Conservation (phyloP, 2,113 vertebrate genomes). For the Mustela nigripes region DNA sequence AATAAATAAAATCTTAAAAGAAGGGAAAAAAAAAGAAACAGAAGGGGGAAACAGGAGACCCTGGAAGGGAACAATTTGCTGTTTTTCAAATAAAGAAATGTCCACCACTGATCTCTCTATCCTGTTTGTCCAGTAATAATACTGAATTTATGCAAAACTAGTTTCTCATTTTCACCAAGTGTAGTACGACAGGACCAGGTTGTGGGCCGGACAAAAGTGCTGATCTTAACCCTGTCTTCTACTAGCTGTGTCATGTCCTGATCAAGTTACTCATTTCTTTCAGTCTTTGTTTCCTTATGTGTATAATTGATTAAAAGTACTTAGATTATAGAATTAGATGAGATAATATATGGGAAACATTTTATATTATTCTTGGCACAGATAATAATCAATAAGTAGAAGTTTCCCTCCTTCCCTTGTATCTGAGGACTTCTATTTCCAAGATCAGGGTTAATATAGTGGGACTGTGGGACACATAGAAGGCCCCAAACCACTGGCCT, state of each 20-base stretch:
- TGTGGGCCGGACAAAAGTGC: not conserved
- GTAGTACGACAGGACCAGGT: not conserved
- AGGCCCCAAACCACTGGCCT: not conserved
- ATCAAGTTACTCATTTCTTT: constrained; percentile 28
- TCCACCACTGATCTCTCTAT: not conserved
- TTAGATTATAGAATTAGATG: not conserved
- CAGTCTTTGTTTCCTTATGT: not conserved
- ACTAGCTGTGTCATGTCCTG: not conserved
- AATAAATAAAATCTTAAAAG: too few species aligned
- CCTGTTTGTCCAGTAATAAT: not conserved
- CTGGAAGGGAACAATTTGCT: not conserved
- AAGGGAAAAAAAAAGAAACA: not conserved
- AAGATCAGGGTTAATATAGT: not conserved
- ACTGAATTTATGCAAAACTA: not conserved
- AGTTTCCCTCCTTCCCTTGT: constrained; percentile 33
- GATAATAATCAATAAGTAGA: constrained; percentile 27
- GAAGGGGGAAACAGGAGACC: not conserved
- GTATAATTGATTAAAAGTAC: constrained; percentile 19
- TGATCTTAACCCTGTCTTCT: not conserved
- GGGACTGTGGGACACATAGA: not conserved
- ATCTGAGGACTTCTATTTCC: not conserved
- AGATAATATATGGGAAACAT: not conserved
- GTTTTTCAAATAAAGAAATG: constrained; percentile 24
- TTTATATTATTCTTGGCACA: constrained; percentile 14
- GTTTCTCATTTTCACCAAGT: not conserved